Evolutionary conservation across 1,140 invertebrate genomes (phyloP).

Genomic region (Lutraria rhynchaena): DNA sequence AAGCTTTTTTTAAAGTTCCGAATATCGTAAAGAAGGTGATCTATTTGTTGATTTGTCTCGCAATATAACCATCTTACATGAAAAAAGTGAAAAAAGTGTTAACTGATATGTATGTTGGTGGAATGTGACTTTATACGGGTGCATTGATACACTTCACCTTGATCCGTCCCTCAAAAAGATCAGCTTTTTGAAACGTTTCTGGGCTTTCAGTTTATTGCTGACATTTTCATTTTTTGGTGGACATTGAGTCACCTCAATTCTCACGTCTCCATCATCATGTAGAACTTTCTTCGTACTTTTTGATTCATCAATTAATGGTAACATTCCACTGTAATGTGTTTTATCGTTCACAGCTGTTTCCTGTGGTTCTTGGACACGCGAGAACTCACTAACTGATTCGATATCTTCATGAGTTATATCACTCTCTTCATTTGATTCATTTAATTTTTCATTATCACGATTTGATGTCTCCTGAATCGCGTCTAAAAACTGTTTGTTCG

Average conservation of each 20-base stretch:
- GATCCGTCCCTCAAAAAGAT: conserved; percentile 40
- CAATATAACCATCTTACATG: too few relatives aligned
- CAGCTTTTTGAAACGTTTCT: conserved; percentile 53
- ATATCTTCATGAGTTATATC: too few relatives aligned
- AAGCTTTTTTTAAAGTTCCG: too few relatives aligned
- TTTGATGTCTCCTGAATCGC: conserved; percentile 27
- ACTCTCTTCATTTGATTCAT: too few relatives aligned
- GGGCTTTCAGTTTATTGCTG: conserved; percentile 39
- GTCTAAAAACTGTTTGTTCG: background rate
- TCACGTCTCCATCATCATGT: conserved; percentile 45
- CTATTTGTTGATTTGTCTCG: too few relatives aligned
- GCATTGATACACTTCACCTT: too few relatives aligned
- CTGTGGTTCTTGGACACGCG: background rate
- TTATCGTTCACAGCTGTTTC: background rate
- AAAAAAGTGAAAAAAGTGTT: too few relatives aligned
- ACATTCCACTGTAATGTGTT: background rate
- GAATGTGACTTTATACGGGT: too few relatives aligned
- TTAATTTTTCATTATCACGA: too few relatives aligned
- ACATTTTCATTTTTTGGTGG: conserved; percentile 38
- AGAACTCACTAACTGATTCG: too few relatives aligned
- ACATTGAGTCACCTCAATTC: conserved; percentile 54
- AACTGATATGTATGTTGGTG: too few relatives aligned
- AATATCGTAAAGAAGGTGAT: too few relatives aligned
- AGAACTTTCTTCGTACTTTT: conserved; percentile 47
- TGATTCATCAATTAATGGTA: background rate